These are phyloP conservation scores for Polyploca ridens DNA, from an alignment of 2,888 invertebrate species.

Conservation along the genomic window DNA sequence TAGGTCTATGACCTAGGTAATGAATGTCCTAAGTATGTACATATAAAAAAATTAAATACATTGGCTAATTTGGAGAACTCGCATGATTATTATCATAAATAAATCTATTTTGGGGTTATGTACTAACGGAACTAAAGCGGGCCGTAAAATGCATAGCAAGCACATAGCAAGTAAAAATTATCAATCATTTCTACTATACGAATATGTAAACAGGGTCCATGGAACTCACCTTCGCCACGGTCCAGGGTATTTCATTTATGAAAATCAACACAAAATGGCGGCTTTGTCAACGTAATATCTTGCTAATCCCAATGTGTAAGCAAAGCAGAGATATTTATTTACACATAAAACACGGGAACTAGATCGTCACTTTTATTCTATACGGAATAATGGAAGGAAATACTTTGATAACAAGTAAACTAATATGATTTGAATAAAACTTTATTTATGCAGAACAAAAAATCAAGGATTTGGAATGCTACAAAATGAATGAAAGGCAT, in stretches of 20 bases:
- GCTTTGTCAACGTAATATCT: not conserved
- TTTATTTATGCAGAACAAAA: not conserved
- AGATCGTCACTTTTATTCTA: too few relatives aligned
- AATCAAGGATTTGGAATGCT: not conserved
- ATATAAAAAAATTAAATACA: too few relatives aligned
- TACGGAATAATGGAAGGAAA: too few relatives aligned
- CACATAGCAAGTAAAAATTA: too few relatives aligned
- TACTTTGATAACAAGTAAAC: not conserved
- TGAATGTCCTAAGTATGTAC: too few relatives aligned
- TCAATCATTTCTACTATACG: too few relatives aligned
- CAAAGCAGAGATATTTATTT: not conserved
- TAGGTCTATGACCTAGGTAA: too few relatives aligned
- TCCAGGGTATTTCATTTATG: not conserved
- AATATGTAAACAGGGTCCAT: not conserved
- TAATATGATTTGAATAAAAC: not conserved
- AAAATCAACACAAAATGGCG: not conserved
- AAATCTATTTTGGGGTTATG: too few relatives aligned
- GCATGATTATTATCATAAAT: too few relatives aligned
- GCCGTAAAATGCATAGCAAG: too few relatives aligned
- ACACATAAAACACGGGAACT: not conserved
- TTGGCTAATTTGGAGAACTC: too few relatives aligned
- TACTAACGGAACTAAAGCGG: too few relatives aligned
- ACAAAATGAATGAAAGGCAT: not conserved
- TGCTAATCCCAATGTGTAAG: not conserved
- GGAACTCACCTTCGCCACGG: constrained; percentile 8